Evolutionary conservation across 2,888 invertebrate genomes (phyloP), one percentile per base, ranked within the genome.

Genomic region (Rhingia campestris): DNA sequence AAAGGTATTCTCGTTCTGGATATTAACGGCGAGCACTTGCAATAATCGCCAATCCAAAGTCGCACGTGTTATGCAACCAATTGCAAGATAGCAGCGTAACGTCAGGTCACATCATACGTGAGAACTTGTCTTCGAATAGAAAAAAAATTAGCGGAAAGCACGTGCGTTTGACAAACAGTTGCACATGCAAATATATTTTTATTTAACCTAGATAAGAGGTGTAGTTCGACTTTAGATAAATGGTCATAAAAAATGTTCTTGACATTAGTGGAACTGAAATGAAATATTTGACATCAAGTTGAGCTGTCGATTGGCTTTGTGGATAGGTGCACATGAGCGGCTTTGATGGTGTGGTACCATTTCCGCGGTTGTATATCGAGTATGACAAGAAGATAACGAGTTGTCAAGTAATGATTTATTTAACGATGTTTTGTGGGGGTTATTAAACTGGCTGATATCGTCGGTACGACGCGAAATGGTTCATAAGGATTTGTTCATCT

Each of bases 161-260:
- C 72, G 61, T 72, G 72, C 61, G 22, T 30, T 30, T 45, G 45
- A 37, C 72, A 72, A 51, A 32, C 61, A 61, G 12, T 37, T 49
- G 32, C 30, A 22, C n/a, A 72, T 72, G 61, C 72, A 63, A 61
- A 61, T 59, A 39, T 45, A 49, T 30, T 49, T 45, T 61, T 53
- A 61, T 43, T 61, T 61, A 45, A 37, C 61, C 45, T 53, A 72
- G 72, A 72, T 61, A 72, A 72, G 58, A 39, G 59, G 45, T 53
- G 43, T 53, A 35, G 35, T 59, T 41, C 43, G 51, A 22, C n/a
- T 51, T 14, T 3, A 12, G 4, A 14, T 6, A 37, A 3, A 30
- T n/a, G 49, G 0, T 1, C 6, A 45, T 14, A 12, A 9, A 10
- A 10, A 43, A 59, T 7, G 30, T 14, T 32, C 6, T 0, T 9